phyloP scores from a whole-genome alignment of 2,888 invertebrate species.

The Phorcus lineatus region DNA sequence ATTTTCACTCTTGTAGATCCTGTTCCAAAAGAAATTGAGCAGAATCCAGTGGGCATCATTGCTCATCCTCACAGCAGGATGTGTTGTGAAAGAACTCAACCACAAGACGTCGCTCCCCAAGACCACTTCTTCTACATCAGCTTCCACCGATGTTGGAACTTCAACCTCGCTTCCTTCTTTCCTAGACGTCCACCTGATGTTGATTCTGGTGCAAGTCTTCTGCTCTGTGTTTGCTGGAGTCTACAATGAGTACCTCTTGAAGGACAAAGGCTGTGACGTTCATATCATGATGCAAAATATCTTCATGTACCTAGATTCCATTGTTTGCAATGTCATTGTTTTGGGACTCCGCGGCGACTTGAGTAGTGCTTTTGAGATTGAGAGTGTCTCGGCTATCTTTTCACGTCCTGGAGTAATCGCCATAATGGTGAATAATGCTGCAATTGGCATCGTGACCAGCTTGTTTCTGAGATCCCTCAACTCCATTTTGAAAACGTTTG shows the following conservation, averaged over 20 bases:
- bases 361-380: slow-evolving; percentile 79
- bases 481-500: slow-evolving; percentile 96
- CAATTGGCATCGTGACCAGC: slow-evolving; percentile 94
- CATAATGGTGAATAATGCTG: slow-evolving; percentile 91
- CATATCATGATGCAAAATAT: slow-evolving; percentile 95
- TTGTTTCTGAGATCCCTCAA: slow-evolving; percentile 94
- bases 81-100: slow-evolving; percentile 89
- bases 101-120: slow-evolving; percentile 34
- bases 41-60: slow-evolving; percentile 91
- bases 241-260: slow-evolving; percentile 94
- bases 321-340: slow-evolving; percentile 89
- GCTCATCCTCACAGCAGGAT: slow-evolving; percentile 89
- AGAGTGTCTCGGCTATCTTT: slow-evolving; percentile 70
- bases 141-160: background rate
- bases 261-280: slow-evolving; percentile 88
- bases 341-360: slow-evolving; percentile 83
- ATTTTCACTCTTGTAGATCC: slow-evolving; percentile 79
- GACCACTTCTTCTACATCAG: background rate
- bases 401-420: slow-evolving; percentile 81
- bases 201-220: slow-evolving; percentile 82
- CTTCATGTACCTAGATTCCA: slow-evolving; percentile 96
- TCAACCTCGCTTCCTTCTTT: background rate
- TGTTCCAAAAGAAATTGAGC: slow-evolving; percentile 89
- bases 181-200: slow-evolving; percentile 38
- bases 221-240: slow-evolving; percentile 96